phyloP scores from a whole-genome alignment of 2,888 invertebrate species.

The Bugulina stolonifera region DNA sequence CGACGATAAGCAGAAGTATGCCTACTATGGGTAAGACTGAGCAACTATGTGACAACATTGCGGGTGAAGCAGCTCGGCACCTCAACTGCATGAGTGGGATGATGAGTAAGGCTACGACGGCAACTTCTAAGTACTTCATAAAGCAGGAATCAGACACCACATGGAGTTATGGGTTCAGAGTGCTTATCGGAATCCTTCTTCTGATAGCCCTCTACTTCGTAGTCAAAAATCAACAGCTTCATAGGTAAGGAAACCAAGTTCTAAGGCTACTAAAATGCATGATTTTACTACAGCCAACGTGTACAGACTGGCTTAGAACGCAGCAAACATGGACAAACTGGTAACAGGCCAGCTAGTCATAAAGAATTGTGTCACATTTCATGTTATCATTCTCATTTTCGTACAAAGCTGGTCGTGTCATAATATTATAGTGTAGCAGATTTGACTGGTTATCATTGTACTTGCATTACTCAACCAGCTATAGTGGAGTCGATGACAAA shows the following conservation, averaged over 20 bases:
- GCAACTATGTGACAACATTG: not conserved
- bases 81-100: not conserved
- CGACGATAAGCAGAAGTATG: not conserved
- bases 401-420: no score
- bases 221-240: not conserved
- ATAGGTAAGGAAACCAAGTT: not conserved
- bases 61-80: not conserved
- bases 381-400: no score
- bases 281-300: no score
- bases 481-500: no score
- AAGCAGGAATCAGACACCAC: not conserved
- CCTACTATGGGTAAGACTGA: not conserved
- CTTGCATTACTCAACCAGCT: no score
- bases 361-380: no score
- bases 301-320: no score
- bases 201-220: not conserved
- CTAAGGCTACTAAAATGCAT: no score
- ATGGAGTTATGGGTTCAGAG: not conserved
- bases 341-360: no score
- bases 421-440: no score
- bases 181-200: not conserved
- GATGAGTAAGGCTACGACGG: not conserved
- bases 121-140: constrained; percentile 9
- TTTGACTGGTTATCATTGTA: no score
- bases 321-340: no score